Base-by-base conservation (phyloP, 2,797 vertebrate species). In the Enteromius fasciolatus region DNA sequence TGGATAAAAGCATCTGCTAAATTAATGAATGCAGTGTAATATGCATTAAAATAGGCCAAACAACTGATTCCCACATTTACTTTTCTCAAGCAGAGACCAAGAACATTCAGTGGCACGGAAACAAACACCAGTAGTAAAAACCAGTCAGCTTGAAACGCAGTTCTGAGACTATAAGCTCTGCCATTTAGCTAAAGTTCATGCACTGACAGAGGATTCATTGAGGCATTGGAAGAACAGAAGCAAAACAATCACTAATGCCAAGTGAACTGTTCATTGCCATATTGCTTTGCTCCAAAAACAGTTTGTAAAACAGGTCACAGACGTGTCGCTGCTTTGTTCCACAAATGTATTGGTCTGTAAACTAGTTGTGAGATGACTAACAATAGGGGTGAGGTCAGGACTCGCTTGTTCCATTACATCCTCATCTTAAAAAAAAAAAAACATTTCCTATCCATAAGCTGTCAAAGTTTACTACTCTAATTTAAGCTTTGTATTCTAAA, bases 101-200 rank as follows among this genome's bases (percentile, higher is more conserved):
- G 41, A 52, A 18, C 20, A 36, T 78, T 59, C 31, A 41, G 10
- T 52, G 48, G 68, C 18, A 54, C 8, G 44, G 68, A 79, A 20
- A 52, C 67, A 78, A 78, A 78, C 46, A 63, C 50, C 59, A 82
- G 31, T 61, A 75, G 46, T 85, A 57, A 82, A 78, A 82, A 61
- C 18, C 76, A 69, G 64, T 64, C 81, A 75, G 52, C 70, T 50
- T 75, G 70, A 76, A 79, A 70, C 10, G 6, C 33, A 76, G 52
- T 68, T 76, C 68, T 73, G 72, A 76, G 17, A 68, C 52, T 46
- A 75, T 39, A 63, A 63, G 41, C 41, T 78, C 67, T 86, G 76
- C 44, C 81, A 83, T 86, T 86, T 80, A 80, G 57, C 41, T 36
- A 73, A 79, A 66, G 76, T 83, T 83, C 74, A 77, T 50, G 28